Percentiles rank a stretch among this genome's conserved stretches.
These are phyloP conservation scores for Taurulus bubalis DNA, from an alignment of 2,113 vertebrate genomes.

Conservation along the genomic window DNA sequence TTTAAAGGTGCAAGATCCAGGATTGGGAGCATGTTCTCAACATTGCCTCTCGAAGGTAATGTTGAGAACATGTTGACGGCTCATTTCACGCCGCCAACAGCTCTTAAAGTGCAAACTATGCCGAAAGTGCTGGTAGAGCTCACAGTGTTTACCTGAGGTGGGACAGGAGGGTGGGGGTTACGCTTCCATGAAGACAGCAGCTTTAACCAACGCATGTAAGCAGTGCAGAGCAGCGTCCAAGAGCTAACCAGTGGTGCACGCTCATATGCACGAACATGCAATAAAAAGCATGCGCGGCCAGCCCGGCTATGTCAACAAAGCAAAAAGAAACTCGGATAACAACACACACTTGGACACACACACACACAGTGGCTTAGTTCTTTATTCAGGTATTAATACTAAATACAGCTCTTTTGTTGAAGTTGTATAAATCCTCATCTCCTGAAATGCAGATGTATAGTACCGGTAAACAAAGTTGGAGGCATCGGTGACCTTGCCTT, in stretches of 20 bases:
- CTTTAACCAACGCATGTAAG: too few relatives aligned
- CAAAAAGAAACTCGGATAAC: not conserved
- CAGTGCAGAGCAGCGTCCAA: too few relatives aligned
- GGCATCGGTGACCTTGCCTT: constrained; percentile 27
- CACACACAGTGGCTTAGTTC: not conserved
- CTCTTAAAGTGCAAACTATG: not conserved
- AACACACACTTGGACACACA: not conserved
- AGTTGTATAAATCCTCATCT: not conserved
- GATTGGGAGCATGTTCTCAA: not conserved
- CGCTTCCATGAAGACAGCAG: too few relatives aligned
- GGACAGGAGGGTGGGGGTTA: not conserved
- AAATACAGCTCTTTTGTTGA: not conserved
- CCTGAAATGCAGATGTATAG: constrained; percentile 21
- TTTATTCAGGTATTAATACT: not conserved
- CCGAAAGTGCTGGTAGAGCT: not conserved
- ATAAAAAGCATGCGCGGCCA: not conserved
- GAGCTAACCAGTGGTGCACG: too few relatives aligned
- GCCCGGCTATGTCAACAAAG: not conserved
- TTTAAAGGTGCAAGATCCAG: not conserved
- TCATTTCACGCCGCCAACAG: not conserved
- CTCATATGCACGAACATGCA: not conserved
- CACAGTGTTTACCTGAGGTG: not conserved
- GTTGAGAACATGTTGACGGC: not conserved
- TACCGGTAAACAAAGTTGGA: constrained; percentile 33
- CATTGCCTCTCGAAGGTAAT: not conserved